phyloP scores from a whole-genome alignment of 2,113 vertebrate genomes.

The Poecile atricapillus region DNA sequence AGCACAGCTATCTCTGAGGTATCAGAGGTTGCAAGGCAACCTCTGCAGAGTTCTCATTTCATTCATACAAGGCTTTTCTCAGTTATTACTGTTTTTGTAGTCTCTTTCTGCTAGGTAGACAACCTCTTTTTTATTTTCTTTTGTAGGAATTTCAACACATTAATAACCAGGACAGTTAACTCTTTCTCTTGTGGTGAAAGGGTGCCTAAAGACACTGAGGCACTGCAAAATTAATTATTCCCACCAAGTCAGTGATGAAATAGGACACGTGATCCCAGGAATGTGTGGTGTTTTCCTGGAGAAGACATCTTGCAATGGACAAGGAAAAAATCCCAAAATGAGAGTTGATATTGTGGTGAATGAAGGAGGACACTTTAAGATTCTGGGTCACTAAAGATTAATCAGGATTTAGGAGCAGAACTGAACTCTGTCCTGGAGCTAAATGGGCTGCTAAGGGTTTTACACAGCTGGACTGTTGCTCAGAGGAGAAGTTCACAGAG shows the following conservation, averaged over 20 bases:
- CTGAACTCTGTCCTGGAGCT: neutral
- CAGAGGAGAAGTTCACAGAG: neutral
- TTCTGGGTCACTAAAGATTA: neutral
- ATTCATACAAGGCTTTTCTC: neutral
- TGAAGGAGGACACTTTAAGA: neutral
- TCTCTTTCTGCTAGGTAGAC: neutral
- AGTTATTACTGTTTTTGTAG: neutral
- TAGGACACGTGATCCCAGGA: neutral
- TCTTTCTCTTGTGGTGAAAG: neutral
- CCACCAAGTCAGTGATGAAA: neutral
- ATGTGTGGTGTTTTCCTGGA: neutral
- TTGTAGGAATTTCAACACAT: neutral
- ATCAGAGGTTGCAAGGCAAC: too few relatives aligned
- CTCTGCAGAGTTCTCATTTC: neutral
- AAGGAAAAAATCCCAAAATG: neutral
- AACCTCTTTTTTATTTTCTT: neutral
- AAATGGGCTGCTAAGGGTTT: neutral
- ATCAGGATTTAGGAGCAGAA: neutral
- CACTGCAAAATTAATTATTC: neutral
- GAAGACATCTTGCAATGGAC: neutral
- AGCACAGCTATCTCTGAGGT: too few relatives aligned
- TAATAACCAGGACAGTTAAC: neutral
- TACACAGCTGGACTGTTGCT: neutral
- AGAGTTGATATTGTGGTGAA: neutral
- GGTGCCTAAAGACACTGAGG: neutral